phyloP scores from a whole-genome alignment of 2,888 invertebrate genomes.

The Chouioia cunea region DNA sequence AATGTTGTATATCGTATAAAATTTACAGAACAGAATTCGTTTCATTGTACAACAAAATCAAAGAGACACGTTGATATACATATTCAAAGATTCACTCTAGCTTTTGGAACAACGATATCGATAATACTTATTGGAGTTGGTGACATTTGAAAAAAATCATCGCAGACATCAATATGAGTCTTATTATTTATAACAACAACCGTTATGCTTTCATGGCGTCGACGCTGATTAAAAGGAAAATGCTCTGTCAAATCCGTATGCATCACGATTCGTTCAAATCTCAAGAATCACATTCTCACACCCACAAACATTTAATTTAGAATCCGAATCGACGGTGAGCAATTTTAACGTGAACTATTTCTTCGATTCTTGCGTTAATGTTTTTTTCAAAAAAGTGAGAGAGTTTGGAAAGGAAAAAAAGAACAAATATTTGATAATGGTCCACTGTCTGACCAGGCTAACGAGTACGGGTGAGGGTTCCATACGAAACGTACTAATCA shows the following conservation, averaged over 20 bases:
- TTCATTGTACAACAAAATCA: constrained; percentile 33
- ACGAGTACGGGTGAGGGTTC: background rate
- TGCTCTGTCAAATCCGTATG: constrained; percentile 46
- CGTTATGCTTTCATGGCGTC: constrained; percentile 38
- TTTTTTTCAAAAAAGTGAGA: background rate
- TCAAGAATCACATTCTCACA: constrained; percentile 14
- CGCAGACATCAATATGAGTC: constrained; percentile 48
- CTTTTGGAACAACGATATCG: constrained; percentile 43
- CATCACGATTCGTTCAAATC: constrained; percentile 34
- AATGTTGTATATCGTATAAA: constrained; percentile 33
- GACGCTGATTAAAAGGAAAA: constrained; percentile 34
- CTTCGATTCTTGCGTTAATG: no score
- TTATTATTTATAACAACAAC: constrained; percentile 42
- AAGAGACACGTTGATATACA: constrained; percentile 21
- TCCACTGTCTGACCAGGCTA: background rate
- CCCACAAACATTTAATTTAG: background rate
- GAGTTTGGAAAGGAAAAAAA: background rate
- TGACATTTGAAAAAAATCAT: constrained; percentile 43
- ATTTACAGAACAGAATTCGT: constrained; percentile 40
- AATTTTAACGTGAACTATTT: no score
- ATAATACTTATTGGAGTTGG: constrained; percentile 44
- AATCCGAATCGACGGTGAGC: no score
- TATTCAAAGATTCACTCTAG: constrained; percentile 41
- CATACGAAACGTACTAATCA: constrained; percentile 68
- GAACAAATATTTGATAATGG: background rate